Percentiles rank a stretch among this genome's conserved stretches.
Evolutionary conservation across 2,113 vertebrate species (phyloP).

Genomic region (Poecilia latipinna): DNA sequence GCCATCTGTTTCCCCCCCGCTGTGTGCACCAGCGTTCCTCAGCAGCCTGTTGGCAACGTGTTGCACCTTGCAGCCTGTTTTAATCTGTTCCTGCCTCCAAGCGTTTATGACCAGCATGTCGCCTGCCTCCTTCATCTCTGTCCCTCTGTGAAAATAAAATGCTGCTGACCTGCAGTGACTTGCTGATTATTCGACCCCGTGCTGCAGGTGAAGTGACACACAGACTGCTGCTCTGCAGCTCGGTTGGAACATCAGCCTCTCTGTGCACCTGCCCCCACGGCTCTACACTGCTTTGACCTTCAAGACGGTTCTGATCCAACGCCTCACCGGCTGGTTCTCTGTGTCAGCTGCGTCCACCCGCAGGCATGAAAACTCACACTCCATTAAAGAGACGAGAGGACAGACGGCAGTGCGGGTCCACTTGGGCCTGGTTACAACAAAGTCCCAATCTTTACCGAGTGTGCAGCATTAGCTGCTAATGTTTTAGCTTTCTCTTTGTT

Average conservation of each 20-base stretch:
- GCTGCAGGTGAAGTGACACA: background rate
- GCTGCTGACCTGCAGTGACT: background rate
- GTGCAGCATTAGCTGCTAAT: no score
- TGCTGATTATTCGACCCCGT: background rate
- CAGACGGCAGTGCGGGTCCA: background rate
- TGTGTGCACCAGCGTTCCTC: background rate
- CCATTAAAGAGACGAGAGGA: constrained; percentile 14
- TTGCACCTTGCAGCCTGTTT: background rate
- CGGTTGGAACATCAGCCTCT: no score
- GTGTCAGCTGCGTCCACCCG: background rate
- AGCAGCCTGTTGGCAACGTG: background rate
- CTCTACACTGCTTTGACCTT: constrained; percentile 4
- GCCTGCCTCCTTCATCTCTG: background rate
- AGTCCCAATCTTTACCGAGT: no score
- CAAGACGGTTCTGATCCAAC: constrained; percentile 1
- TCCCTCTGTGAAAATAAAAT: background rate
- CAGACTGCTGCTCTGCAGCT: no score
- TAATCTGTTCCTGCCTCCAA: background rate
- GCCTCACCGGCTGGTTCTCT: background rate
- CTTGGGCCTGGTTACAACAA: no score
- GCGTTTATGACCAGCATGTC: background rate
- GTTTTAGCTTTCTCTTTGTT: no score
- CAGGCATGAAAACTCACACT: constrained; percentile 8
- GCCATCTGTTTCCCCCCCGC: background rate
- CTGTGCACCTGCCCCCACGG: background rate